Evolutionary conservation across 2,113 vertebrate species (phyloP).

Genomic region (Sceloporus tristichus): DNA sequence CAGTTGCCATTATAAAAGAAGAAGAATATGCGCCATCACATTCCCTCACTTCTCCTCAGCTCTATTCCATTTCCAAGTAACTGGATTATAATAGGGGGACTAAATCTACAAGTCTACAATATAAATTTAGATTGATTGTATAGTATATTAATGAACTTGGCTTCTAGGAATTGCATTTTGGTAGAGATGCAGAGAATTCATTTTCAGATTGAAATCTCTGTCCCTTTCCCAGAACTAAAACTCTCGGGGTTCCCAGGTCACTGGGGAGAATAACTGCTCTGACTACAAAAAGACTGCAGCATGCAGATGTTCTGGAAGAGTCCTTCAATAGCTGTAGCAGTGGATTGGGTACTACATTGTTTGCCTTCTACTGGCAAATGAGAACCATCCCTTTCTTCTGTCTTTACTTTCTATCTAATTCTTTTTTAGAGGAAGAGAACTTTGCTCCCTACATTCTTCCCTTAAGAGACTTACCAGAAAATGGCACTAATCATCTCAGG

Average conservation of each 20-base stretch:
- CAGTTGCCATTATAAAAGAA: background rate
- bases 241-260: background rate
- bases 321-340: background rate
- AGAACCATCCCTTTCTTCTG: background rate
- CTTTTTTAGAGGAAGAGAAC: background rate
- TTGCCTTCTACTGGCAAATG: background rate
- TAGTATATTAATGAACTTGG: background rate
- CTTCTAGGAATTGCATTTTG: background rate
- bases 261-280: background rate
- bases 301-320: background rate
- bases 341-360: background rate
- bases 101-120: background rate
- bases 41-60: background rate
- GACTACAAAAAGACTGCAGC: background rate
- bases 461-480: no score
- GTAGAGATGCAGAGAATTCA: background rate
- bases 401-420: background rate
- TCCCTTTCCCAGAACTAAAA: background rate
- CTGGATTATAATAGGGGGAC: background rate
- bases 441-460: background rate
- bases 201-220: background rate
- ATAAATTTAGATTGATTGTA: background rate
- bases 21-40: background rate
- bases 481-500: no score
- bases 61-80: background rate